Evolutionary conservation across 2,888 invertebrate species (phyloP).

Genomic region (Leptothorax acervorum): DNA sequence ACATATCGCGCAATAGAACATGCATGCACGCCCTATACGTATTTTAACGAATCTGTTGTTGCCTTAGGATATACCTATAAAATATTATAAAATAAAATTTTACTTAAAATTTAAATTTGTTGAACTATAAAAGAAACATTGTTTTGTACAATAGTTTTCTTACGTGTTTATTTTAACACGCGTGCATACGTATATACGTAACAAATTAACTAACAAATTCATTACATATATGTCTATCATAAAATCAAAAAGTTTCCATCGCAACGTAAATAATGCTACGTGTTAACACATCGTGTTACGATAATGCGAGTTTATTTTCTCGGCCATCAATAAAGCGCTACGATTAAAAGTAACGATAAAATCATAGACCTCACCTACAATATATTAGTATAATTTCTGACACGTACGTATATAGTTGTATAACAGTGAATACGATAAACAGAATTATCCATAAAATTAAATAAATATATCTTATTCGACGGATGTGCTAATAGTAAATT

Average conservation of each 20-base stretch:
- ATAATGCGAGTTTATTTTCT: not conserved
- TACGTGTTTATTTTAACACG: not conserved
- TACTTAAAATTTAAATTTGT: too few relatives aligned
- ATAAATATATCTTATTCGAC: not conserved
- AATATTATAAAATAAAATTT: too few relatives aligned
- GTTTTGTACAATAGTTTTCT: not conserved
- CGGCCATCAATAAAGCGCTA: constrained; percentile 14
- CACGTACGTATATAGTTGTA: not conserved
- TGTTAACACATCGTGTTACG: not conserved
- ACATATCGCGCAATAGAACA: too few relatives aligned
- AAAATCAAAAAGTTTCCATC: not conserved
- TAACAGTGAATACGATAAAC: not conserved
- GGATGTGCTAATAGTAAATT: not conserved
- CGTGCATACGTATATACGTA: not conserved
- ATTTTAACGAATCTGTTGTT: too few relatives aligned
- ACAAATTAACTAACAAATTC: not conserved
- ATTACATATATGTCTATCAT: not conserved
- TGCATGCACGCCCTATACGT: too few relatives aligned
- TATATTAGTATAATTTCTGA: constrained; percentile 6
- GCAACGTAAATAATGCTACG: not conserved
- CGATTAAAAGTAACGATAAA: constrained; percentile 32
- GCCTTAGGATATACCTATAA: too few relatives aligned
- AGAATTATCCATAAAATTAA: not conserved
- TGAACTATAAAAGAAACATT: too few relatives aligned
- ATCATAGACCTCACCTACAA: not conserved